Evolutionary conservation across 2,113 vertebrate genomes (phyloP), one percentile per base, ranked within the genome.

Genomic region (Coregonus clupeaformis): DNA sequence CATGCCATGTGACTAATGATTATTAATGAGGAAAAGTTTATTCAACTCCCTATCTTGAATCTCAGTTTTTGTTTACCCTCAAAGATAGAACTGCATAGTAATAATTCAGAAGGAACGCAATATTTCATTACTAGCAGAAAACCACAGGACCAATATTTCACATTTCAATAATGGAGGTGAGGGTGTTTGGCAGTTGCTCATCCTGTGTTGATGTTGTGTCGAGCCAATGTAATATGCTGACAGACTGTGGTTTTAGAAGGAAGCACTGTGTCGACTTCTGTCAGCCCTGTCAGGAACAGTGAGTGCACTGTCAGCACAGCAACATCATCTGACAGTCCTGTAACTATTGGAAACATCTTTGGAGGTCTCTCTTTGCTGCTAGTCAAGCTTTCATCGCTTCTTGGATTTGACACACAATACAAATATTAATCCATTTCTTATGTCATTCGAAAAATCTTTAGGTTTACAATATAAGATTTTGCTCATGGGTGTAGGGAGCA

Each of bases 291-390:
- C 55, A 70, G 69, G 18, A 29, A 27, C 9, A 42, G 9, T 42
- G 25, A 60, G 14, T 68, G 2, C 66, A 67, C 68, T 55, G 65
- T 80, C 77, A 83, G 70, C 73, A 75, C n/a, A 75, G 57, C 20
- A n/a, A 24, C n/a, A 60, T 6, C 20, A 69, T 22, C 42, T 59
- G 49, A 71, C 55, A 60, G 73, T 72, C 77, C 69, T 72, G 57
- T 60, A 67, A 47, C 75, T 62, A 62, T 36, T 4, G 27, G 20
- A 7, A 68, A 3, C 20, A 11, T 20, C 29, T 32, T 22, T 5
- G 12, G 14, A 67, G 64, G 29, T 42, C 29, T 68, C 27, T 77
- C 67, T 69, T 13, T 30, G 27, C 25, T 76, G 77, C 27, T 66
- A 45, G 74, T 55, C 47, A 55, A 27, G 52, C 60, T 68, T 57